Evolutionary conservation across 2,888 invertebrate species (phyloP).

Genomic region (Scaptodrosophila latifasciaeformis): DNA sequence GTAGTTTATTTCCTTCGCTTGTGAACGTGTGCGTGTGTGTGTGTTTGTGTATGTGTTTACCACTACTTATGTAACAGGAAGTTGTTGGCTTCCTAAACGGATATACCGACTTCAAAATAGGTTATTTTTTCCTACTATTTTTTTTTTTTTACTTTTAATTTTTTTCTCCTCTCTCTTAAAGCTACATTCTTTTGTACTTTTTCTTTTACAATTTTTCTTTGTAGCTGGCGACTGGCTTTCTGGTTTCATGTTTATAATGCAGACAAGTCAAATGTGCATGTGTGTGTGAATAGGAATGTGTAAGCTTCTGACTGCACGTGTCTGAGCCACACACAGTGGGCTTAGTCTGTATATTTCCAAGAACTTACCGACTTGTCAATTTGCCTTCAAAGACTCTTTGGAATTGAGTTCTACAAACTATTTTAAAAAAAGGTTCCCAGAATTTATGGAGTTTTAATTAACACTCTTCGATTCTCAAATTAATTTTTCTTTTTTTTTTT

Average conservation of each 20-base stretch:
- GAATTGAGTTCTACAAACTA: too few relatives aligned
- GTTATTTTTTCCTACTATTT: constrained; percentile 24
- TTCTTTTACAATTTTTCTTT: constrained; percentile 15
- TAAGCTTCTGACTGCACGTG: not conserved
- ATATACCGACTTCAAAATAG: constrained; percentile 60
- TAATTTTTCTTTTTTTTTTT: too few relatives aligned
- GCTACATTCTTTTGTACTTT: constrained; percentile 34
- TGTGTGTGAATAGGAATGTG: not conserved
- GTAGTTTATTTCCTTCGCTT: constrained; percentile 35
- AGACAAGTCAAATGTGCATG: not conserved
- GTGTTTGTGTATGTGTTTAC: constrained; percentile 33
- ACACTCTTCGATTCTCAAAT: too few relatives aligned
- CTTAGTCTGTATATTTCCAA: not conserved
- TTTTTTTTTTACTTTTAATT: not conserved
- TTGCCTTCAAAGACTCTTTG: too few relatives aligned
- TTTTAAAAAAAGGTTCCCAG: too few relatives aligned
- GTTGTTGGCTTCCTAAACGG: constrained; percentile 66
- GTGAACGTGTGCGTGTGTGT: constrained; percentile 8
- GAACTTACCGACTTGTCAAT: not conserved
- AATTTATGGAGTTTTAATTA: too few relatives aligned
- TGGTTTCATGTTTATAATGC: not conserved
- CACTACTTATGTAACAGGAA: constrained; percentile 55
- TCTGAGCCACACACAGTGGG: not conserved
- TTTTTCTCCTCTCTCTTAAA: constrained; percentile 4
- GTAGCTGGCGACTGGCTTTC: not conserved